Conservation (phyloP, 2,888 invertebrate genomes). For the Cataglyphis livida region DNA sequence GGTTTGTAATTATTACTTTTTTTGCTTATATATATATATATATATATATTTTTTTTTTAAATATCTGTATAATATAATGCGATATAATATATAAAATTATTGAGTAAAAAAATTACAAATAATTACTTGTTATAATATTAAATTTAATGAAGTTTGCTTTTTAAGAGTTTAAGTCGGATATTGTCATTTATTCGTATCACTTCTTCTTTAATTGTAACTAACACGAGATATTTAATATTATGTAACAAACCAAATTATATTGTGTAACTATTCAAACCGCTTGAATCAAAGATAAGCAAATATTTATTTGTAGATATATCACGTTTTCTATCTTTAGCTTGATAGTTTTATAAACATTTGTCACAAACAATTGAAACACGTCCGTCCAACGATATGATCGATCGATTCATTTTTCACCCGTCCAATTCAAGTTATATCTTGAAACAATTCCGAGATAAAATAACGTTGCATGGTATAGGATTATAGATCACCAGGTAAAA, state of each 20-base stretch:
- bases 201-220: slow-evolving; percentile 10
- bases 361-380: slow-evolving; percentile 65
- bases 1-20: background rate
- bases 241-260: background rate
- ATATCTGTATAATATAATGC: background rate
- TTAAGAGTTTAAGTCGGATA: background rate
- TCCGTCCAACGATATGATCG: slow-evolving; percentile 58
- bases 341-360: slow-evolving; percentile 72
- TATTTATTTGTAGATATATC: slow-evolving; percentile 67
- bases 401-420: slow-evolving; percentile 64
- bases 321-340: slow-evolving; percentile 41
- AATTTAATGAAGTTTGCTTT: background rate
- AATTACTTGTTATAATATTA: background rate
- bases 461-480: slow-evolving; percentile 12
- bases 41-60: background rate
- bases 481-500: slow-evolving; percentile 35
- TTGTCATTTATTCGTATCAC: slow-evolving; percentile 17
- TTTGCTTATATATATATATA: background rate
- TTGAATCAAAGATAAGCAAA: slow-evolving; percentile 30
- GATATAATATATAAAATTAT: background rate
- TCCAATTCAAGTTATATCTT: slow-evolving; percentile 47
- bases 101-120: background rate
- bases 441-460: slow-evolving; percentile 36
- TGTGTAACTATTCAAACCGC: slow-evolving; percentile 1
- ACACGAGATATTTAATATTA: background rate